phyloP scores from a whole-genome alignment of 2,113 vertebrate genomes.

The Vulpes ferrilata region DNA sequence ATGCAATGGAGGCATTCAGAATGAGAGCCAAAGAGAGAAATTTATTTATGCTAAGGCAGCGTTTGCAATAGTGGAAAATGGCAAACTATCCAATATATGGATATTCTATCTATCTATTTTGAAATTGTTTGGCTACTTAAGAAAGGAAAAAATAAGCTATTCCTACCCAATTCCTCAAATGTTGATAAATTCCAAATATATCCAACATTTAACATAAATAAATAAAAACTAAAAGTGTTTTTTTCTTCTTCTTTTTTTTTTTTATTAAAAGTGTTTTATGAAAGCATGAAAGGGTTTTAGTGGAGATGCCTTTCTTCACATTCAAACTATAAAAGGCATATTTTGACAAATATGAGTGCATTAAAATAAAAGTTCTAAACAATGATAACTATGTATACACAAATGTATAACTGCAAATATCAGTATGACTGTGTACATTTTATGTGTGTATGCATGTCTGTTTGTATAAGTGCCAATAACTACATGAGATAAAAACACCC shows the following conservation, averaged over 20 bases:
- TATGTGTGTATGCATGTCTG: not conserved
- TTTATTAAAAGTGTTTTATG: not conserved
- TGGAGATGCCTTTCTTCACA: not conserved
- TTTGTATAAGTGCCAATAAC: not conserved
- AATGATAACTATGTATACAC: not conserved
- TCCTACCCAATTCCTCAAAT: not conserved
- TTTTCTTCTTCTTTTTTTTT: no score
- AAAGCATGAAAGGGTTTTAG: not conserved
- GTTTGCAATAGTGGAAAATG: not conserved
- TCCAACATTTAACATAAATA: not conserved
- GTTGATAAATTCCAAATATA: not conserved
- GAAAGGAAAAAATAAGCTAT: not conserved
- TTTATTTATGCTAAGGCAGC: not conserved
- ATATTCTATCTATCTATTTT: not conserved
- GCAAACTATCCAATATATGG: not conserved
- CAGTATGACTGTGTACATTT: not conserved
- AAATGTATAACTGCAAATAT: not conserved
- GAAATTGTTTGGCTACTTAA: not conserved
- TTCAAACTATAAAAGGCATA: not conserved
- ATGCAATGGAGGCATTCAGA: not conserved
- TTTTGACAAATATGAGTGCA: not conserved
- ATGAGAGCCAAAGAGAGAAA: not conserved
- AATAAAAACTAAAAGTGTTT: not conserved
- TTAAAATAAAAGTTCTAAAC: not conserved
- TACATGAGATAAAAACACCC: no score